phyloP scores from a whole-genome alignment of 2,113 vertebrate species.

The Odobenus rosmarus region DNA sequence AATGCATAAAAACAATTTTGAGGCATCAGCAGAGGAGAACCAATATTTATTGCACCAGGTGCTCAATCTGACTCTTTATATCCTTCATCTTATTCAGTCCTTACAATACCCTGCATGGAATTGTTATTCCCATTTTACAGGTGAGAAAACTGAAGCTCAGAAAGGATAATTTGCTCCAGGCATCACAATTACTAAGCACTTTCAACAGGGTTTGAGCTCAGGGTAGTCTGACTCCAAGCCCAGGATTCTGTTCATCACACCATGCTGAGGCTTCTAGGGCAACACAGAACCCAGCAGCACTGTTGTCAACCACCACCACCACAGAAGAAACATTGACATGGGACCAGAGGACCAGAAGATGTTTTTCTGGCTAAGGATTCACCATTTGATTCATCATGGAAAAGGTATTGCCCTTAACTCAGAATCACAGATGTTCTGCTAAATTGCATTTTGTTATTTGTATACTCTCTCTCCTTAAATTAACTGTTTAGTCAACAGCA shows the following conservation, averaged over 20 bases:
- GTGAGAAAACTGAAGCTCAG: not conserved
- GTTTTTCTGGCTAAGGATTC: not conserved
- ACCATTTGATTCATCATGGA: not conserved
- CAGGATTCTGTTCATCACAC: not conserved
- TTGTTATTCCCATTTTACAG: not conserved
- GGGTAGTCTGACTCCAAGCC: not conserved
- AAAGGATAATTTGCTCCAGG: not conserved
- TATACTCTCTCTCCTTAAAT: not conserved
- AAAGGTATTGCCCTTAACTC: not conserved
- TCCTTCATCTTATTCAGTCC: not conserved
- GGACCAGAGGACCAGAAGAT: not conserved
- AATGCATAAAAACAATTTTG: not conserved
- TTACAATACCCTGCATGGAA: not conserved
- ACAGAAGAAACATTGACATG: not conserved
- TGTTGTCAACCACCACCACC: not conserved
- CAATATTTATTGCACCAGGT: not conserved
- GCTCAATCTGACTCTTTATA: not conserved
- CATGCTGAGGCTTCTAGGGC: not conserved
- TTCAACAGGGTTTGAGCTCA: not conserved
- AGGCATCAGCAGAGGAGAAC: not conserved
- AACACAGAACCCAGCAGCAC: not conserved
- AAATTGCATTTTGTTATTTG: not conserved
- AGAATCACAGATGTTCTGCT: not conserved
- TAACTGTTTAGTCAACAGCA: slow-evolving; percentile 31
- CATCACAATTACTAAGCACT: not conserved